Base-by-base conservation (phyloP, 2,797 vertebrate species). In the Lophotriccus pileatus region DNA sequence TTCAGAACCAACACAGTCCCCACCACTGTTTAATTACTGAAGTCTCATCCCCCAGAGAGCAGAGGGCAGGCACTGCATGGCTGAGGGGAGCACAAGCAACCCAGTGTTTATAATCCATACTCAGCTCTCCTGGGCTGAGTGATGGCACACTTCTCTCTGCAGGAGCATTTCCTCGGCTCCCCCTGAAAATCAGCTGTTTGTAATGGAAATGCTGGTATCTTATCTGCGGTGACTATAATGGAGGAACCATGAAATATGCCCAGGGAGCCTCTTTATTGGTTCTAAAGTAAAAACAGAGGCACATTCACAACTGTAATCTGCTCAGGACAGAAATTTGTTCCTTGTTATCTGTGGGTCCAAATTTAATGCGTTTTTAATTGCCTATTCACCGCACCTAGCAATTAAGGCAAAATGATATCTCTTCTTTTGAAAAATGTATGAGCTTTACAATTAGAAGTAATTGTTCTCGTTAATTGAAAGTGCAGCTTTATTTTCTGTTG, bases 361-460 rank as follows among this genome's bases (percentile, higher is more conserved):
- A 96, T 97, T 96, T 97, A 97, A 98, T 97, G 97, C 3, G 22
- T 95, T 97, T 98, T 98, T 98, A 98, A 98, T 98, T 97, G 97
- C 96, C 94, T 97, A 90, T 95, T 97, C 97, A 97, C 91, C 4
- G 46, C 74, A 97, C 95, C 96, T 96, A 94, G 93, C 97, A 96
- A 97, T 97, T 97, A 97, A 97, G 90, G 94, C 93, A 96, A 95
- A 97, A 97, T 83, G n/a, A 83, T 97, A 96, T 96, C 90, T 94
- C 83, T 94, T 83, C 86, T 91, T 97, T 96, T 97, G 92, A 97
- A 97, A 97, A 98, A 97, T 94, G 95, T 82, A 96, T 96, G 96
- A 79, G 88, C 88, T 94, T 97, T 97, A 94, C 93, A 97, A 96
- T 97, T 96, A 97, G 95, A 96, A 96, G 95, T 96, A 97, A 98